Percentiles rank a stretch among this genome's conserved stretches.
Evolutionary conservation across 2,113 vertebrate species (phyloP).

Genomic region (Embiotoca jacksoni): DNA sequence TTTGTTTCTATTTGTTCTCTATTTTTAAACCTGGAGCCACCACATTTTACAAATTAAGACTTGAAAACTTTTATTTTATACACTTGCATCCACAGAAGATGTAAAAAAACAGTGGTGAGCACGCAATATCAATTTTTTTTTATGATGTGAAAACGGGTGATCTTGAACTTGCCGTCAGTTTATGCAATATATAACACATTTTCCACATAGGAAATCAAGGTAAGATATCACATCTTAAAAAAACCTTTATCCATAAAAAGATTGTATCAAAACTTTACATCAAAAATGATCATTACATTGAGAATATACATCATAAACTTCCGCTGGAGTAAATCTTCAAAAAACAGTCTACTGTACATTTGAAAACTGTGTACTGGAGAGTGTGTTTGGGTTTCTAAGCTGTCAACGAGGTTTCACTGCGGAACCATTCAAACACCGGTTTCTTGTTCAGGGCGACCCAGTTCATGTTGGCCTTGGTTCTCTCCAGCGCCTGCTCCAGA

Average conservation of each 20-base stretch:
- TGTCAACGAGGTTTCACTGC: fast-evolving
- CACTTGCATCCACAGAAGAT: not conserved
- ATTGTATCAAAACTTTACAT: conserved; percentile 36
- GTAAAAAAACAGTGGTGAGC: not conserved
- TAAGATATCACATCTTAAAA: conserved; percentile 12
- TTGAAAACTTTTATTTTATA: not conserved
- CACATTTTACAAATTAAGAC: not conserved
- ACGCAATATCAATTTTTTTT: no score
- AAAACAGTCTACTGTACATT: conserved; percentile 8
- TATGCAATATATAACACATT: not conserved
- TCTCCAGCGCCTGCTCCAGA: conserved; percentile 89
- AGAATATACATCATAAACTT: conserved; percentile 7
- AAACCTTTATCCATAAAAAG: conserved; percentile 34
- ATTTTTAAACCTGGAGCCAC: not conserved
- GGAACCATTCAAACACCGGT: conserved; percentile 83
- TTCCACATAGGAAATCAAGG: not conserved
- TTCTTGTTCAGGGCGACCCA: conserved; percentile 87
- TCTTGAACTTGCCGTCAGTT: not conserved
- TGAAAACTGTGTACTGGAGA: not conserved
- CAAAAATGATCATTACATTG: not conserved
- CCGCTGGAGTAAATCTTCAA: not conserved
- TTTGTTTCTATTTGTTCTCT: no score
- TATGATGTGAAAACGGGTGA: no score
- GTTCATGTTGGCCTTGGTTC: conserved; percentile 86
- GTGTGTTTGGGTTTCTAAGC: conserved; percentile 8